These are phyloP conservation scores for Hydrozoanthus gracilis DNA, from an alignment of 92 coral and sea anemone species.

Conservation along the genomic window DNA sequence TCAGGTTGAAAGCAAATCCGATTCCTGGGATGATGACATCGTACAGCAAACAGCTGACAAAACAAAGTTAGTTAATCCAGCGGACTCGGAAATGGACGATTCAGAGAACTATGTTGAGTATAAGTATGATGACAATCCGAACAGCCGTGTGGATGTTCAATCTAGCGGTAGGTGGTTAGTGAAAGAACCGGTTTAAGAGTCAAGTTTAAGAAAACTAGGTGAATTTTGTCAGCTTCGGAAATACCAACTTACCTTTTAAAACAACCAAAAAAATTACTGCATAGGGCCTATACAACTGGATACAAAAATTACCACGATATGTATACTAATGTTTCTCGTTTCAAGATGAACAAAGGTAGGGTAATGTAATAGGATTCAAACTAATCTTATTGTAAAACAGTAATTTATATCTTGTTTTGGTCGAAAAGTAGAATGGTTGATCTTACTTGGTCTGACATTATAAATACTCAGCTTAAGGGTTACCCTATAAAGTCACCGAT, in stretches of 20 bases:
- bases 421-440: too few species aligned
- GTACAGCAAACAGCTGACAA: not conserved
- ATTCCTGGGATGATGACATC: constrained; percentile 40
- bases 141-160: constrained; percentile 17
- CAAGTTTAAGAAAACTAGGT: not conserved
- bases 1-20: constrained; percentile 18
- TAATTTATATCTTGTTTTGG: too few species aligned
- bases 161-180: constrained; percentile 15
- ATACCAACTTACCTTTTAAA: not conserved
- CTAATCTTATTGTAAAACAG: too few species aligned
- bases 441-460: too few species aligned
- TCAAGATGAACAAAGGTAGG: too few species aligned
- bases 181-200: not conserved
- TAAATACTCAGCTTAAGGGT: too few species aligned
- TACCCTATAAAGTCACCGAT: too few species aligned
- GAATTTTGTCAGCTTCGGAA: not conserved
- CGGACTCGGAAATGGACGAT: constrained; percentile 47
- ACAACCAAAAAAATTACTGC: not conserved
- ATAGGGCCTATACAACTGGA: too few species aligned
- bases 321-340: too few species aligned
- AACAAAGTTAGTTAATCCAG: constrained; percentile 5
- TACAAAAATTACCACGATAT: too few species aligned
- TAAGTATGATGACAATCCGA: constrained; percentile 60
- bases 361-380: too few species aligned
- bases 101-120: constrained; percentile 72